Evolutionary conservation across 2,888 invertebrate genomes (phyloP).

Genomic region (Adelognathus sp.): DNA sequence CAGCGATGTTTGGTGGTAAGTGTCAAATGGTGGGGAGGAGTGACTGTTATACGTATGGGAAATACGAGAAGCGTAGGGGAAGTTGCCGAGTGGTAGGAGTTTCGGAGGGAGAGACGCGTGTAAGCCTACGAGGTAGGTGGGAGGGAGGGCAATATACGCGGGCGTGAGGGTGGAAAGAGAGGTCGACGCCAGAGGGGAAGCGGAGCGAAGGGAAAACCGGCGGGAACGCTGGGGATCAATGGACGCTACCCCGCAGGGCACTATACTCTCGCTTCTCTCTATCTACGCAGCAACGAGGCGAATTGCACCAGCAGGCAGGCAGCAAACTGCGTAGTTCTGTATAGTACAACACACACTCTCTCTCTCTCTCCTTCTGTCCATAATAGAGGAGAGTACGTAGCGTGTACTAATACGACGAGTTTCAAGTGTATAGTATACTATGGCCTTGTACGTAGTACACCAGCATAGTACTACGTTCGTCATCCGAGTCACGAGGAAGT

Average conservation of each 20-base stretch:
- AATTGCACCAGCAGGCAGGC: constrained; percentile 38
- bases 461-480: constrained; percentile 56
- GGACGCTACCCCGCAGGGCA: constrained; percentile 77
- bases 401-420: constrained; percentile 54
- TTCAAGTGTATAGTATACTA: constrained; percentile 41
- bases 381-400: constrained; percentile 43
- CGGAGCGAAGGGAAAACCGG: constrained; percentile 16
- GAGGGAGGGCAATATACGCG: constrained; percentile 1
- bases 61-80: constrained; percentile 38
- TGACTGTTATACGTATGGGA: constrained; percentile 1
- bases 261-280: constrained; percentile 69
- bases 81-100: neutral
- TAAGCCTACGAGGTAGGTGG: constrained; percentile 17
- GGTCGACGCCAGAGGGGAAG: constrained; percentile 23
- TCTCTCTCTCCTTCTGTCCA: too few species aligned
- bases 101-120: constrained; percentile 38
- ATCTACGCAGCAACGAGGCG: constrained; percentile 36
- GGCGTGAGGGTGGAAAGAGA: constrained; percentile 35
- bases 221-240: constrained; percentile 72
- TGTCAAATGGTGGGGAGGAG: constrained; percentile 14
- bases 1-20: neutral
- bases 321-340: constrained; percentile 51
- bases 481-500: constrained; percentile 39
- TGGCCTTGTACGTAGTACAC: constrained; percentile 46
- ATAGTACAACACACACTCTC: constrained; percentile 30